phyloP scores from a whole-genome alignment of 2,888 invertebrate species.

The Allophyes oxyacanthae region DNA sequence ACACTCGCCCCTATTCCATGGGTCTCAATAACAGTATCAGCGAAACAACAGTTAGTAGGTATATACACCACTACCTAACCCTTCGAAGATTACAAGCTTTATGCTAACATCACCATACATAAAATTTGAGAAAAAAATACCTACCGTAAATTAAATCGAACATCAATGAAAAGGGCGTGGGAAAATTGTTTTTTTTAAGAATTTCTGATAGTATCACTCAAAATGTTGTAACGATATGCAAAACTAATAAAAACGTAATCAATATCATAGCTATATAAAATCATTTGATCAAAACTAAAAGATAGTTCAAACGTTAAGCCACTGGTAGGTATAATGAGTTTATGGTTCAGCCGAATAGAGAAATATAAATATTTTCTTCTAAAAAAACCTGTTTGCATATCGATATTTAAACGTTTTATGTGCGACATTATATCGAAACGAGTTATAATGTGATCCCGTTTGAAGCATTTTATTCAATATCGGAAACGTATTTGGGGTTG shows the following conservation, averaged over 20 bases:
- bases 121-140: background rate
- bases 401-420: constrained; percentile 73
- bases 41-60: too few relatives aligned
- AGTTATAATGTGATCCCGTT: constrained; percentile 77
- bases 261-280: constrained; percentile 25
- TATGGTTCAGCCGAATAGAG: too few relatives aligned
- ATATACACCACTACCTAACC: too few relatives aligned
- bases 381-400: constrained; percentile 71
- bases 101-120: too few relatives aligned
- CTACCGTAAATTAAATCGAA: too few relatives aligned
- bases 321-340: constrained; percentile 55
- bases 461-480: constrained; percentile 84
- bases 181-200: constrained; percentile 1
- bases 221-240: constrained; percentile 8
- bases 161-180: background rate
- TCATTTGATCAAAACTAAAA: constrained; percentile 48
- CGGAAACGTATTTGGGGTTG: constrained; percentile 80
- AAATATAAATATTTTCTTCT: too few relatives aligned
- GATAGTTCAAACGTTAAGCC: constrained; percentile 63
- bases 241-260: constrained; percentile 35
- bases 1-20: too few relatives aligned
- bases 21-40: too few relatives aligned
- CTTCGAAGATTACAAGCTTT: too few relatives aligned
- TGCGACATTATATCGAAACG: constrained; percentile 67
- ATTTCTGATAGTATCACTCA: constrained; percentile 10